Conservation (phyloP, 2,797 vertebrate species). For the Sarcophilus harrisii region DNA sequence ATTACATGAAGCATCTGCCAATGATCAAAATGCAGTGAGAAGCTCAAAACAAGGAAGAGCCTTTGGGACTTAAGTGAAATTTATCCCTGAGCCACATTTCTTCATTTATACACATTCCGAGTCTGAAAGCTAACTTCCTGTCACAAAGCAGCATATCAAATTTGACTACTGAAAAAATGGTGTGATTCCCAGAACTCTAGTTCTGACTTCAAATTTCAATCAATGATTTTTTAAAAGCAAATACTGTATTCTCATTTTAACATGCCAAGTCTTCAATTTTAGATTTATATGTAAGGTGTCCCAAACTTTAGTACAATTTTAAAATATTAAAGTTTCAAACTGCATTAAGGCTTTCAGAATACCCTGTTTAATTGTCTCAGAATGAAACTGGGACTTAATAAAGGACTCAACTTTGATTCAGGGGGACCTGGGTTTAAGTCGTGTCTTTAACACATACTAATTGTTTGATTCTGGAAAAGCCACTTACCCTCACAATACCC, state of each 20-base stretch:
- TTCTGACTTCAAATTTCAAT: constrained; percentile 60
- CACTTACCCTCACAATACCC: not conserved
- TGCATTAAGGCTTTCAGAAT: not conserved
- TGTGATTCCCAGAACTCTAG: constrained; percentile 34
- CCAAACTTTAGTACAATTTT: not conserved
- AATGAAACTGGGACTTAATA: not conserved
- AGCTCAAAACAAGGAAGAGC: constrained; percentile 67
- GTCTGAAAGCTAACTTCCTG: constrained; percentile 75
- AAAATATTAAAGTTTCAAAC: not conserved
- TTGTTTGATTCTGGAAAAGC: not conserved
- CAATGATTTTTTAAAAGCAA: constrained; percentile 68
- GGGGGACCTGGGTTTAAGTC: not conserved
- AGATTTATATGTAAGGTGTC: not conserved
- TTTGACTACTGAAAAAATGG: constrained; percentile 64
- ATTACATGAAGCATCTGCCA: constrained; percentile 80
- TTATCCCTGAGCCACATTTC: constrained; percentile 76
- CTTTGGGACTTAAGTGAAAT: constrained; percentile 77
- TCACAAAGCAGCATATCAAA: constrained; percentile 72
- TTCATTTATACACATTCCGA: constrained; percentile 79
- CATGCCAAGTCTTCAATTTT: not conserved
- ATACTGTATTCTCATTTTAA: constrained; percentile 53
- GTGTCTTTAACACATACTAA: not conserved
- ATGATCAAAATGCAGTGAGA: constrained; percentile 80
- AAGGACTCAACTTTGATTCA: not conserved
- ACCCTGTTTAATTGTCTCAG: not conserved